Base-by-base conservation (phyloP, 2,888 invertebrate species). In the Pterostichus madidus region DNA sequence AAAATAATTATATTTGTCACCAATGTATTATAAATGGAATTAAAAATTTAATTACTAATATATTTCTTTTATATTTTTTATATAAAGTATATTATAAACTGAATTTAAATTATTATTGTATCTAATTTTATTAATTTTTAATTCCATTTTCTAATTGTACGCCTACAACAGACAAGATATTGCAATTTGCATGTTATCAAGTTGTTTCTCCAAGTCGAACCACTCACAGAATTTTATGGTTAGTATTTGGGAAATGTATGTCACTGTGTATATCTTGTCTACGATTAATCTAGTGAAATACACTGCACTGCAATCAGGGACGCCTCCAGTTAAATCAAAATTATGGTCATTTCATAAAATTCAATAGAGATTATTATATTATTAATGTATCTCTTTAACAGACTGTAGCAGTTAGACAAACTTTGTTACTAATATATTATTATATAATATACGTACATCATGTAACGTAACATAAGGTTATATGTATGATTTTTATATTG, bases 401-500 rank as follows among this genome's bases (percentile, higher is more conserved):
- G 76, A 83, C 77, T 77, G 77, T 83, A 83, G 83, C 64, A 52
- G 52, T 52, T 83, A 83, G 83, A 80, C 64, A 64, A 64, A 76
- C 59, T 77, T 77, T 83, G 83, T 83, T 83, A 83, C 83, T 83
- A 83, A 83, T 83, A 83, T 82, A 39, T 39, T 39, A 39, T 39
- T 39, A 81, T 82, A 77, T 77, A 64, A 83, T 83, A 83, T 83
- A 83, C 83, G 68, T 83, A 83, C 52, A 83, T 61, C 8, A 76
- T 83, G 68, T 83, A 83, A 83, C 83, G 61, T 83, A 76, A 77
- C 44, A 68, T 83, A 83, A 83, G 83, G 83, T 68, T 44, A 83
- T 77, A 88, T 88, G 87, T 87, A 88, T 87, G 88, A 88, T 88
- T 89, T 89, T 89, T 89, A 88, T 89, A 89, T 87, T 88, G 87